Base-by-base conservation (phyloP, 2,888 invertebrate species). In the Caenorhabditis sp. region DNA sequence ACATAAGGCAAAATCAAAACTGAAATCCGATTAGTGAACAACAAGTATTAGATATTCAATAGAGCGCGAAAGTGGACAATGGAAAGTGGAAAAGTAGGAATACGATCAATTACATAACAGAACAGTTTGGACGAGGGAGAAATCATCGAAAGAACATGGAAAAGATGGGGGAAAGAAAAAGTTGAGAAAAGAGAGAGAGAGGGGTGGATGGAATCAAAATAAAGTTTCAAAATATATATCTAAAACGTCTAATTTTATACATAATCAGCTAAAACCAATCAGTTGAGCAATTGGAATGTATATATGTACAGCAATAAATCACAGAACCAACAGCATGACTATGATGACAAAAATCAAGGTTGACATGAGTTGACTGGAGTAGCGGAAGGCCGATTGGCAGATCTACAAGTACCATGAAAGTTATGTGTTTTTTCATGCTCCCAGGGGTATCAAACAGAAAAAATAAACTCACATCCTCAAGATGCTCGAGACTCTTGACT, bases 1-100 rank as follows among this genome's bases (percentile, higher is more conserved):
- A 40, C 6, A 11, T 2, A 13, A 40, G 13, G 6, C 40, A 40
- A 13, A 40, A 40, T 40, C 40, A 40, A 40, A 40, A 40, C 11
- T 13, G 32, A 37, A 72, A 74, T 65, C 74, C 65, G 74, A 74
- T 74, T 74, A 74, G 74, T 67, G 51, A 61, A 74, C 72, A 74
- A 28, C 18, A 65, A 26, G 65, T 65, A 67, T 74, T 74, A 74
- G 74, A 74, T 37, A 67, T 74, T 74, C 74, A 65, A 67, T 74
- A 74, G 74, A 65, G 74, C 74, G 74, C 74, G 47, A 74, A 74
- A 74, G 74, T 74, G 74, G 74, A 67, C 65, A 67, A 65, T 65
- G 72, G 58, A 26, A 32, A 32, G n/a, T 32, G 9, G 32, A 32
- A 32, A 32, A 6, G 32, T 32, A 32, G 32, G 5, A 32, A 32